These are phyloP conservation scores for Callospermophilus lateralis DNA, from an alignment of 2,113 vertebrate species.

Conservation along the genomic window DNA sequence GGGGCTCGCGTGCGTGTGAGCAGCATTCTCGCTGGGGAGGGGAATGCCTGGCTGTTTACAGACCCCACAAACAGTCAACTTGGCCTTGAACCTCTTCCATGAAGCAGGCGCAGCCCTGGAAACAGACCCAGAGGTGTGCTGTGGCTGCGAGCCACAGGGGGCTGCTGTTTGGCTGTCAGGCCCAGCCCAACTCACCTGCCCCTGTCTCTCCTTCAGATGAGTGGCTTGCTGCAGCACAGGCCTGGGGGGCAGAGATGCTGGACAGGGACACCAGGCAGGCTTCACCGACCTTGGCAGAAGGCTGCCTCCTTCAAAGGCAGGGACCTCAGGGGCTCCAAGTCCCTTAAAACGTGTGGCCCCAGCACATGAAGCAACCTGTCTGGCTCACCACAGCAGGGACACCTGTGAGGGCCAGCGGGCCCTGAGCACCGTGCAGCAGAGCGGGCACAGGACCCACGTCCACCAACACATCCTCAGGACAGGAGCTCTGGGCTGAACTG, in stretches of 20 bases:
- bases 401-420: no score
- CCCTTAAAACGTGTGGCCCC: no score
- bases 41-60: constrained; percentile 84
- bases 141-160: neutral
- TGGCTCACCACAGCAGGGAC: neutral
- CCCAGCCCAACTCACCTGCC: neutral
- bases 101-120: constrained; percentile 37
- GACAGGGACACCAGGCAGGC: no score
- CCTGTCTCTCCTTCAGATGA: neutral
- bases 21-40: constrained; percentile 68
- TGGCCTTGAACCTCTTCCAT: constrained; percentile 66
- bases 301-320: neutral
- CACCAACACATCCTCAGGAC: neutral
- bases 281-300: no score
- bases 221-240: no score
- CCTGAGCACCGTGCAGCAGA: neutral
- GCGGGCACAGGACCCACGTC: no score
- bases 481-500: neutral
- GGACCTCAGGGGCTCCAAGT: no score
- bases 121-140: constrained; percentile 16
- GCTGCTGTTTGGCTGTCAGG: neutral
- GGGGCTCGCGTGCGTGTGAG: constrained; percentile 69
- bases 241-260: neutral
- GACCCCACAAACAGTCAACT: constrained; percentile 79
- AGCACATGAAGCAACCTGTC: neutral